These are phyloP conservation scores for Pemphredon lugubris DNA, from an alignment of 2,888 invertebrate species.

Conservation along the genomic window DNA sequence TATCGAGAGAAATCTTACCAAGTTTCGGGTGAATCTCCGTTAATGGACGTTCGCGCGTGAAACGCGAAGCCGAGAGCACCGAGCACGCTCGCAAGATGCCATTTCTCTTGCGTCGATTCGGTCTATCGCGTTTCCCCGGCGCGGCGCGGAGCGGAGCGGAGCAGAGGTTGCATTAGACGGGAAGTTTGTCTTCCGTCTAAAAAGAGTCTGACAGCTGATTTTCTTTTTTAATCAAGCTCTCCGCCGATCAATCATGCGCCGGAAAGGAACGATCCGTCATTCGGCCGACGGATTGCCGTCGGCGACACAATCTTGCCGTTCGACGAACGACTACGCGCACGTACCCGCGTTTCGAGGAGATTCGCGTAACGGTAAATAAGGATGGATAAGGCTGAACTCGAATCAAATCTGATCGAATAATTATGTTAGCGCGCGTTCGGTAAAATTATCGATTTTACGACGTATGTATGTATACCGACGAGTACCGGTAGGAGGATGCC, in stretches of 20 bases:
- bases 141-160: too few species aligned
- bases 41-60: constrained; percentile 21
- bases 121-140: constrained; percentile 4
- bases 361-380: too few species aligned
- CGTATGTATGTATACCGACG: too few species aligned
- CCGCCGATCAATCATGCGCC: constrained; percentile 36
- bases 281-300: constrained; percentile 28
- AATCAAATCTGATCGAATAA: too few species aligned
- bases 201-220: constrained; percentile 25
- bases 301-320: constrained; percentile 19
- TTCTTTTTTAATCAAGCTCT: constrained; percentile 33
- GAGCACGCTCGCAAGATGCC: not conserved
- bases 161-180: constrained; percentile 16
- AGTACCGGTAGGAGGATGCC: too few species aligned
- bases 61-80: not conserved
- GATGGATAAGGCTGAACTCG: too few species aligned
- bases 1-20: not conserved
- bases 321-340: constrained; percentile 12
- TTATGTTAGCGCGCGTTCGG: too few species aligned
- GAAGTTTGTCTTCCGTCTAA: constrained; percentile 21
- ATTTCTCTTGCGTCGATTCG: constrained; percentile 8
- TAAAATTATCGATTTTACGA: too few species aligned
- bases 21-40: constrained; percentile 11
- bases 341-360: too few species aligned
- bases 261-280: constrained; percentile 35